Base-by-base conservation (phyloP, 2,797 vertebrate genomes). In the Petrocephalus sullivani region DNA sequence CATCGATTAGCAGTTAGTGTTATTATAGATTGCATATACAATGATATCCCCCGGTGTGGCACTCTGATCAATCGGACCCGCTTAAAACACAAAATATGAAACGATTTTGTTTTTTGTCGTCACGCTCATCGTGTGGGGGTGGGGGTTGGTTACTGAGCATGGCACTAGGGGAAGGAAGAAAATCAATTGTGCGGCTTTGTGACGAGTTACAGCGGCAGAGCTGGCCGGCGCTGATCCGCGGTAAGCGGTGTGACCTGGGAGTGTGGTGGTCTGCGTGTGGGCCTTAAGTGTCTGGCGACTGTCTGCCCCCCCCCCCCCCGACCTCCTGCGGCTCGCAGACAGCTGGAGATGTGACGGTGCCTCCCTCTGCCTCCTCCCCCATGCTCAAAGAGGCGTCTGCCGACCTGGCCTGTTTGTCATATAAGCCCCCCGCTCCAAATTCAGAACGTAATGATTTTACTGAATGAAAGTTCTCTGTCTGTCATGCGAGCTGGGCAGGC, bases 201-300 rank as follows among this genome's bases (percentile, higher is more conserved):
- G 86, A 87, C 56, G 86, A 83, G 81, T 67, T 84, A 71, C 88
- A 71, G 75, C 2, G 8, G 12, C 9, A 28, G 64, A 57, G 84
- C 10, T 56, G 46, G 9, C 33, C 54, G 41, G 71, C 37, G 37
- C 54, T 89, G 85, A 89, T 81, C 85, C 56, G 54, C 16, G 56
- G 67, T 81, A n/a, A 28, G 88, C 60, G 53, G 49, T 33, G 67
- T 16, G 28, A 71, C n/a, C 51, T 33, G 28, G 53, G 58, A 23
- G 21, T 37, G 28, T 89, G 90, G 87, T 51, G 88, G 41, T 10
- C 3, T 9, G 16, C 1, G 12, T 2, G 37, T 4, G 67, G 90
- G 91, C 92, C 91, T 93, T 92, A 92, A 93, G 91, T 91, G 89
- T 92, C 91, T 37, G 53, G 91, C 92, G 92, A n/a, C 89, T 93